Conservation (phyloP, 2,797 vertebrate species). For the Neomorphus geoffroyi region DNA sequence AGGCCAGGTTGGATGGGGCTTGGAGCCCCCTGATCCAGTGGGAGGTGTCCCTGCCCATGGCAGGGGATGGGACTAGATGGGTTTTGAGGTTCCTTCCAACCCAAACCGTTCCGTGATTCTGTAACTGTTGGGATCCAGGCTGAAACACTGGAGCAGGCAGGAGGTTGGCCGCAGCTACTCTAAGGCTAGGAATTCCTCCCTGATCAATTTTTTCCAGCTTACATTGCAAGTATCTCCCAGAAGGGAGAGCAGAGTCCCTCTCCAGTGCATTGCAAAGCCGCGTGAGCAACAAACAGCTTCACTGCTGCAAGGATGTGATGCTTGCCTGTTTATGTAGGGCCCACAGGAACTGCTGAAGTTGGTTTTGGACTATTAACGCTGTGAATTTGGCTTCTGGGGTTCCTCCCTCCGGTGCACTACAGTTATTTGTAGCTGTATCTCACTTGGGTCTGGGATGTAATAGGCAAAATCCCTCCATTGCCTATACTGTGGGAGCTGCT, state of each 20-base stretch:
- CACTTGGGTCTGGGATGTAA: background rate
- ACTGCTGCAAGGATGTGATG: background rate
- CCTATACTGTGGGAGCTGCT: background rate
- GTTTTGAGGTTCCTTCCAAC: too few species aligned
- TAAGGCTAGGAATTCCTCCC: background rate
- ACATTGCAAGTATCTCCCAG: background rate
- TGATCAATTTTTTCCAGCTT: background rate
- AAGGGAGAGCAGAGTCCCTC: background rate
- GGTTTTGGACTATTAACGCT: background rate
- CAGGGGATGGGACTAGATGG: too few species aligned
- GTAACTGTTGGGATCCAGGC: background rate
- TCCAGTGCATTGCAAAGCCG: fast-evolving
- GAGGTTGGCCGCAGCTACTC: background rate
- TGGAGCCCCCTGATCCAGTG: too few species aligned
- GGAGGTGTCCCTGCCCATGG: too few species aligned
- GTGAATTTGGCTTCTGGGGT: background rate
- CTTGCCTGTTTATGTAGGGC: background rate
- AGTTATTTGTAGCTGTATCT: background rate
- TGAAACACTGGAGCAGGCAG: background rate
- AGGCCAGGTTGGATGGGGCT: too few species aligned
- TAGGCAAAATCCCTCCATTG: background rate
- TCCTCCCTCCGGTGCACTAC: background rate
- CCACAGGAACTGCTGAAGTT: background rate
- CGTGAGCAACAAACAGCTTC: fast-evolving
- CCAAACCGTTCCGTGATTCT: too few species aligned